A percentile compares a stretch with the other conserved stretches of the same genome.
phyloP scores from a whole-genome alignment of 2,113 vertebrate species.

The Grus americana region DNA sequence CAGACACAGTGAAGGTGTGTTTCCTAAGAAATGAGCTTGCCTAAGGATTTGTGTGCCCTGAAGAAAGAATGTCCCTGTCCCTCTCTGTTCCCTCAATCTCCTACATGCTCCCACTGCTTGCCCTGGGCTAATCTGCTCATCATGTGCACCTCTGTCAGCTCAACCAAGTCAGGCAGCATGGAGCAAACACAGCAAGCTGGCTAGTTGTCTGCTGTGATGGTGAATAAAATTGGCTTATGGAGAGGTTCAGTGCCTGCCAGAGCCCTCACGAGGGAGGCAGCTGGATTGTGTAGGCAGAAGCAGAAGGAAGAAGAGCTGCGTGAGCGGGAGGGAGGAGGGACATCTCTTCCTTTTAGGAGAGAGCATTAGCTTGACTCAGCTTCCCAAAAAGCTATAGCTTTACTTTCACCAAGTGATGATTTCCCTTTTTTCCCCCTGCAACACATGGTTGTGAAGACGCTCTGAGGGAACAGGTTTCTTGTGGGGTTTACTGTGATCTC shows the following conservation, averaged over 20 bases:
- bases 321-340: background rate
- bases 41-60: background rate
- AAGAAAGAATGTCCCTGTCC: background rate
- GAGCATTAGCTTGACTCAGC: background rate
- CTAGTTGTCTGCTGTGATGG: background rate
- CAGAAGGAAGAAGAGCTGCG: background rate
- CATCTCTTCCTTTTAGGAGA: background rate
- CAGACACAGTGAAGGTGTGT: background rate
- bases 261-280: background rate
- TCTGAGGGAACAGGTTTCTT: background rate
- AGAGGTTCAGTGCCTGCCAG: background rate
- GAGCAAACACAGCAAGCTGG: background rate
- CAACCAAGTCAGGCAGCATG: background rate
- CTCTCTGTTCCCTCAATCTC: background rate
- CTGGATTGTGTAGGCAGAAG: background rate
- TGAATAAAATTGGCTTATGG: background rate
- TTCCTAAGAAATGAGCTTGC: background rate
- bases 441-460: background rate
- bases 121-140: background rate
- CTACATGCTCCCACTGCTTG: background rate
- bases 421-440: background rate
- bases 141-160: background rate
- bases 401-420: background rate
- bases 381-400: background rate
- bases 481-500: background rate